A percentile compares a stretch with the other conserved stretches of the same genome.
Conservation (phyloP, 2,113 vertebrate genomes). For the Ranitomeya variabilis region DNA sequence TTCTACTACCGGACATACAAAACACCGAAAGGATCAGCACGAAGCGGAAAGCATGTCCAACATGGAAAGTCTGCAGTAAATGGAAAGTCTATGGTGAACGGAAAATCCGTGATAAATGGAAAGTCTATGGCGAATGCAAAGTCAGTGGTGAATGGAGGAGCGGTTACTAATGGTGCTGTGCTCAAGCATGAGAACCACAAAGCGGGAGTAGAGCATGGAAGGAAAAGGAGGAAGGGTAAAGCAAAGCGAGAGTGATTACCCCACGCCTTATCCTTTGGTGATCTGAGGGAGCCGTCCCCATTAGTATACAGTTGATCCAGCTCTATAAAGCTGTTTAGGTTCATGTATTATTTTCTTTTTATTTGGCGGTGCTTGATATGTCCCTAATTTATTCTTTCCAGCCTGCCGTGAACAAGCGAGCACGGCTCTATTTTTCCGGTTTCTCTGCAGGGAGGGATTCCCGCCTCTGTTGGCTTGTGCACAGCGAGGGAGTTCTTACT, state of each 20-base stretch:
- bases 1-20: slow-evolving; percentile 98
- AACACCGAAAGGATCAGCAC: slow-evolving; percentile 79
- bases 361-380: slow-evolving; percentile 1
- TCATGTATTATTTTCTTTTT: slow-evolving; percentile 10
- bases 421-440: slow-evolving; percentile 37
- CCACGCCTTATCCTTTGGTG: slow-evolving; percentile 72
- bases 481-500: slow-evolving; percentile 15
- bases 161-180: slow-evolving; percentile 66
- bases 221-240: slow-evolving; percentile 90
- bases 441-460: slow-evolving; percentile 25
- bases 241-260: slow-evolving; percentile 90
- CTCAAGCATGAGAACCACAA: slow-evolving; percentile 80
- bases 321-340: slow-evolving; percentile 60
- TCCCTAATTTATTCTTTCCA: slow-evolving; percentile 20
- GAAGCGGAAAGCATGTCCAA: slow-evolving; percentile 77
- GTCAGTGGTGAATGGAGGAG: slow-evolving; percentile 64
- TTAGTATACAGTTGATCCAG: slow-evolving; percentile 71
- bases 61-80: slow-evolving; percentile 79
- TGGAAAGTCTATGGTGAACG: slow-evolving; percentile 63
- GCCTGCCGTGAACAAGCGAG: slow-evolving; percentile 17
- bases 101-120: slow-evolving; percentile 54
- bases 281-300: slow-evolving; percentile 58
- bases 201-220: slow-evolving; percentile 78
- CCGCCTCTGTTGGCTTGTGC: slow-evolving; percentile 16
- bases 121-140: too few relatives aligned